Base-by-base conservation (phyloP, 2,888 invertebrate genomes). In the Callinectes sapidus region DNA sequence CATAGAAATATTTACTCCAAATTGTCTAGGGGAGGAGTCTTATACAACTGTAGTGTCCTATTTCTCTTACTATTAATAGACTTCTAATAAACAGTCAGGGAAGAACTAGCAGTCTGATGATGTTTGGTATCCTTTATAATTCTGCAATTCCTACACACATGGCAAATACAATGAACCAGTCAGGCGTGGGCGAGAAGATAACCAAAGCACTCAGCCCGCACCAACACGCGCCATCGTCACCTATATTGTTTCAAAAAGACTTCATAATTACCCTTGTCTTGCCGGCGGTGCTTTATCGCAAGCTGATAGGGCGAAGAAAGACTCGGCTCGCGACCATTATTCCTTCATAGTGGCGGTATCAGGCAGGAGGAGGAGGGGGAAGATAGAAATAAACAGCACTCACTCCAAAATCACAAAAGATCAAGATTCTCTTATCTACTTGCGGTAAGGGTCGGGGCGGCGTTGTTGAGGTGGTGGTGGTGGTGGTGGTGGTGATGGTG, bases 341-440 rank as follows among this genome's bases (percentile, higher is more conserved):
- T 81, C 81, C n/a, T 81, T n/a, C 81, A 81, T 81, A 16, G 81
- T 2, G 35, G 81, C 18, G 81, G 81, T 81, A 81, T 81, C 81
- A 81, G 35, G 81, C 16, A 81, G 81, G 48, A 48, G 87, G 28
- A 54, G 54, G 87, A 48, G 54, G 87, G n/a, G 87, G 28, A 28
- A 23, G 87, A 87, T 48, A 87, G 87, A 87, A 35, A 28, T n/a
- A 87, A 48, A 48, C 54, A 87, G n/a, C 48, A n/a, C 48, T 87
- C 54, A 87, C 54, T 54, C 48, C 42, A 87, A 87, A 87, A n/a
- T 87, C n/a, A 87, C 48, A 87, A 54, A 48, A 54, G 54, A 87
- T 23, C 42, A 28, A 2, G 42, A 54, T 54, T 54, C 42, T 48
- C 54, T 87, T 87, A 54, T 48, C 87, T 54, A 18, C 32, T 1